Evolutionary conservation across 2,888 invertebrate genomes (phyloP).

Genomic region (Hypselothyrea guttata): DNA sequence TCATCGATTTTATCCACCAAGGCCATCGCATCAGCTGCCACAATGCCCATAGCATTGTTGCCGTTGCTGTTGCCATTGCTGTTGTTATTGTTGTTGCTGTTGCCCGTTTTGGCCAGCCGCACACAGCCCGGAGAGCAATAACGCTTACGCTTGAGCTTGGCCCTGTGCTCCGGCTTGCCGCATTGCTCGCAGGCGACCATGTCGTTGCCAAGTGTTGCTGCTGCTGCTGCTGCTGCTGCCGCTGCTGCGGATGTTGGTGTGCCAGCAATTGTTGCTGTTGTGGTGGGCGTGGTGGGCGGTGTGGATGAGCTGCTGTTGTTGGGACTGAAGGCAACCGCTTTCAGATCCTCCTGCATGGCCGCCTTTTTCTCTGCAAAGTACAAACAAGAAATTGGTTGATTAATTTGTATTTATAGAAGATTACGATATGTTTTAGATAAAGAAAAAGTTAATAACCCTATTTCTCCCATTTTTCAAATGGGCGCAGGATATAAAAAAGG

Average conservation of each 20-base stretch:
- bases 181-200: slow-evolving; percentile 87
- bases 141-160: slow-evolving; percentile 89
- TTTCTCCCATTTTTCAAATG: too few relatives aligned
- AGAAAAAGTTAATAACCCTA: too few relatives aligned
- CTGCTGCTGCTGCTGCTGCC: slow-evolving; percentile 5
- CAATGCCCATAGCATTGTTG: slow-evolving; percentile 37
- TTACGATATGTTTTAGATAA: too few relatives aligned
- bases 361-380: slow-evolving; percentile 77
- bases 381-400: not conserved
- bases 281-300: too few relatives aligned
- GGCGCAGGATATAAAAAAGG: too few relatives aligned
- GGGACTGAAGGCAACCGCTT: slow-evolving; percentile 21
- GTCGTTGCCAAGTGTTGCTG: slow-evolving; percentile 44
- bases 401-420: not conserved
- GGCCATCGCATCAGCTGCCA: slow-evolving; percentile 49
- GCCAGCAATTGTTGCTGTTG: slow-evolving; percentile 9
- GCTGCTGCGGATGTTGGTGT: slow-evolving; percentile 12
- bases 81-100: slow-evolving; percentile 31
- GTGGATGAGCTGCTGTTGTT: slow-evolving; percentile 7
- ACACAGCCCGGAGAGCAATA: slow-evolving; percentile 90
- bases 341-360: slow-evolving; percentile 69
- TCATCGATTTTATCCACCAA: slow-evolving; percentile 67
- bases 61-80: slow-evolving; percentile 34
- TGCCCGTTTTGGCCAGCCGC: slow-evolving; percentile 80
- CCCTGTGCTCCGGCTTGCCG: slow-evolving; percentile 85